Conservation (phyloP, 2,797 vertebrate genomes). For the Eulemur rubriventer region DNA sequence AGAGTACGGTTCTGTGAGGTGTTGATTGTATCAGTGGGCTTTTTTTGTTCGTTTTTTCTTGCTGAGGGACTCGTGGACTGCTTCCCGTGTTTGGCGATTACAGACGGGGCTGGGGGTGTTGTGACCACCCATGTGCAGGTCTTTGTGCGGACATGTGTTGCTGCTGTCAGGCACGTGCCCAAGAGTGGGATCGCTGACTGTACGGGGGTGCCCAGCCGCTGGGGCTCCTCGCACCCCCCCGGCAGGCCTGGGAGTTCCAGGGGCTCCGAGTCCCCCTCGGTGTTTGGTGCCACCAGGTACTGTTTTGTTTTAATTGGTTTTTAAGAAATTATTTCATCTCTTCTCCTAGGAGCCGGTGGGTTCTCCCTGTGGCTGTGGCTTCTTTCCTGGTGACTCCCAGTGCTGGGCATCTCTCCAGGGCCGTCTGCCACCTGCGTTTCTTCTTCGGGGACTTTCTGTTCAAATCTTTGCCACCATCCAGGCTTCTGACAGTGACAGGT, state of each 20-base stretch:
- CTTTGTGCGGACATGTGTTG: background rate
- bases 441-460: background rate
- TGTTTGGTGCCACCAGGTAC: too few relatives aligned
- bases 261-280: background rate
- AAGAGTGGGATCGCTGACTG: too few relatives aligned
- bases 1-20: background rate
- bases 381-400: too few relatives aligned
- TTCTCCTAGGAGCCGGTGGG: background rate
- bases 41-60: background rate
- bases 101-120: rapidly evolving
- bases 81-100: background rate
- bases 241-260: background rate
- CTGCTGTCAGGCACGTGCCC: background rate
- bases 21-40: background rate
- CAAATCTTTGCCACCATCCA: background rate
- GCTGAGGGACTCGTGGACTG: background rate
- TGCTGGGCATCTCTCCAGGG: background rate
- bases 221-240: too few relatives aligned
- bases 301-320: background rate
- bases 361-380: rapidly evolving
- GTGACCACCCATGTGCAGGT: too few relatives aligned
- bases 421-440: background rate
- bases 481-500: background rate
- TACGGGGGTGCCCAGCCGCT: too few relatives aligned
- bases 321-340: too few relatives aligned